Conservation (phyloP, 2,797 vertebrate species). For the Podarcis lilfordi region DNA sequence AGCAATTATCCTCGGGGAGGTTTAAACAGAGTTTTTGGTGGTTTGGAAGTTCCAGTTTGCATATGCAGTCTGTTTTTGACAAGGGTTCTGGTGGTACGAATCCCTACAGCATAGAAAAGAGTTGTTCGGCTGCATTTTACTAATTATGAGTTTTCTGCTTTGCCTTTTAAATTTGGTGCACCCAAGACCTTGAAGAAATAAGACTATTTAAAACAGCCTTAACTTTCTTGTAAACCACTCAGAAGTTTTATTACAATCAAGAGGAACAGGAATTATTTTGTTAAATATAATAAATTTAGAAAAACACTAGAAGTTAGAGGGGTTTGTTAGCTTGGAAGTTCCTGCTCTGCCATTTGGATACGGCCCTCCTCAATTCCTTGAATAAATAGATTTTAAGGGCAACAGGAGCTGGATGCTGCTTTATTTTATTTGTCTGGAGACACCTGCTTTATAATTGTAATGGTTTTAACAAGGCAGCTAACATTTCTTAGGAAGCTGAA, state of each 20-base stretch:
- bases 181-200: neutral
- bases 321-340: neutral
- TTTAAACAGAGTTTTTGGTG: neutral
- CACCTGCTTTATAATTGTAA: neutral
- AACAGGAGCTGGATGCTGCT: neutral
- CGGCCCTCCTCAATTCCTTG: neutral
- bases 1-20: neutral
- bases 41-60: neutral
- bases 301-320: neutral
- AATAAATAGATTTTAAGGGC: neutral
- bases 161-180: neutral
- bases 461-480: neutral
- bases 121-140: neutral
- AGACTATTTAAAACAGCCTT: neutral
- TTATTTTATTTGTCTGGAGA: neutral
- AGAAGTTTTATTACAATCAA: neutral
- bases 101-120: neutral
- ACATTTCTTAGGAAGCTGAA: neutral
- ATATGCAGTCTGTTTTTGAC: too few relatives aligned
- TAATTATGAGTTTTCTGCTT: neutral
- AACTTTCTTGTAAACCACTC: neutral
- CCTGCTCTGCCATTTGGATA: neutral
- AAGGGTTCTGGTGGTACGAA: too few relatives aligned
- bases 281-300: too few relatives aligned
- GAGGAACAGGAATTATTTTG: too few relatives aligned